phyloP scores from a whole-genome alignment of 1,140 invertebrate genomes.

The Wiebesia pumilae region DNA sequence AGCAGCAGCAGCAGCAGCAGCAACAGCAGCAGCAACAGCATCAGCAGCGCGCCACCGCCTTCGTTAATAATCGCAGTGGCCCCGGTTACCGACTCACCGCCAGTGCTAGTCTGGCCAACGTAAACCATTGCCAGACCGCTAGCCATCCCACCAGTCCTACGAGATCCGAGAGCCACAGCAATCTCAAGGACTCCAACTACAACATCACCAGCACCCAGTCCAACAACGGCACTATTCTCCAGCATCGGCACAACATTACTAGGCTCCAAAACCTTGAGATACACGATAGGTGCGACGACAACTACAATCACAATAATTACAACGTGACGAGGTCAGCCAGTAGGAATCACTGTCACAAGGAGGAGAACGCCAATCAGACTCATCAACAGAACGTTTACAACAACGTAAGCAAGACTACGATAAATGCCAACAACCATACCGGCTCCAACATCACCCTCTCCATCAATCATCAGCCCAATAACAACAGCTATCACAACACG shows the following conservation, averaged over 20 bases:
- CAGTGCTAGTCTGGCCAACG: constrained; percentile 77
- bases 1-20: constrained; percentile 57
- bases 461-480: constrained; percentile 69
- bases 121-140: constrained; percentile 70
- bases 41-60: constrained; percentile 60
- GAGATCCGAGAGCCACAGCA: constrained; percentile 72
- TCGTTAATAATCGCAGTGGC: constrained; percentile 63
- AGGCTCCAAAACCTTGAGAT: constrained; percentile 67
- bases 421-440: constrained; percentile 69
- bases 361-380: constrained; percentile 75
- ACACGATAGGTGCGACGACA: constrained; percentile 69
- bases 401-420: constrained; percentile 71
- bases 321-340: constrained; percentile 67
- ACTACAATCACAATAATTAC: constrained; percentile 72
- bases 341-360: constrained; percentile 69
- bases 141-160: constrained; percentile 67
- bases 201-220: constrained; percentile 67
- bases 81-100: constrained; percentile 69
- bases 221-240: constrained; percentile 60
- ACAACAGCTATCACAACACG: constrained; percentile 67
- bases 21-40: constrained; percentile 64
- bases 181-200: constrained; percentile 73
- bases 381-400: constrained; percentile 71
- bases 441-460: constrained; percentile 57
- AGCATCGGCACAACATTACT: constrained; percentile 65